A percentile compares a stretch with the other conserved stretches of the same genome.
Evolutionary conservation across 2,113 vertebrate genomes (phyloP).

Genomic region (Engystomops pustulosus): DNA sequence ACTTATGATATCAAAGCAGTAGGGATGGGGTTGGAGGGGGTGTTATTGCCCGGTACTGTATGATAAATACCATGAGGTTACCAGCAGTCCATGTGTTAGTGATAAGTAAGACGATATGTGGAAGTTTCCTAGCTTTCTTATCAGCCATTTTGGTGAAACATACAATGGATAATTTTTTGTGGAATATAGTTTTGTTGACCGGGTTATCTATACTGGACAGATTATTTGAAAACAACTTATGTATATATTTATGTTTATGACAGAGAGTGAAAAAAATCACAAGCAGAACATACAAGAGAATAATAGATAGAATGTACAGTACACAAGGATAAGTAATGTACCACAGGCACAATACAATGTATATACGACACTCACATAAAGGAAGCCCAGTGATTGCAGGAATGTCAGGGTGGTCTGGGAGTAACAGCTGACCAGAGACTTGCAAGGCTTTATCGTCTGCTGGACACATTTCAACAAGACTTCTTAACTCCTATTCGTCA

Average conservation of each 20-base stretch:
- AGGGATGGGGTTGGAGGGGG: background rate
- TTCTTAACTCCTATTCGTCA: slow-evolving; percentile 23
- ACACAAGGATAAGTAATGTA: background rate
- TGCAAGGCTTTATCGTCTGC: slow-evolving; percentile 33
- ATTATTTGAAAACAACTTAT: no score
- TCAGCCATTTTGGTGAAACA: background rate
- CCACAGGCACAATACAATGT: background rate
- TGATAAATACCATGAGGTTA: slow-evolving; percentile 1
- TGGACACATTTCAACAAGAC: slow-evolving; percentile 52
- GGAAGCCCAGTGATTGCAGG: background rate
- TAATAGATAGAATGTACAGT: background rate
- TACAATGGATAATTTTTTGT: no score
- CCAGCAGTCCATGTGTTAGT: background rate
- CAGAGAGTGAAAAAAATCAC: no score
- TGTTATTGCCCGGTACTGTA: background rate
- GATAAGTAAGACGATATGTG: background rate
- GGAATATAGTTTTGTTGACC: no score
- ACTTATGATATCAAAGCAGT: slow-evolving; percentile 6
- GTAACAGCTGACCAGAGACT: slow-evolving; percentile 7
- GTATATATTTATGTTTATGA: no score
- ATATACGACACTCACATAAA: background rate
- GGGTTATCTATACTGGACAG: no score
- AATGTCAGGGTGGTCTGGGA: slow-evolving; percentile 42
- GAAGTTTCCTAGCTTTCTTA: background rate
- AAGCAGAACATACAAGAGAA: no score